Base-by-base conservation (phyloP, 2,888 invertebrate species). In the Drosophila subsilvestris region DNA sequence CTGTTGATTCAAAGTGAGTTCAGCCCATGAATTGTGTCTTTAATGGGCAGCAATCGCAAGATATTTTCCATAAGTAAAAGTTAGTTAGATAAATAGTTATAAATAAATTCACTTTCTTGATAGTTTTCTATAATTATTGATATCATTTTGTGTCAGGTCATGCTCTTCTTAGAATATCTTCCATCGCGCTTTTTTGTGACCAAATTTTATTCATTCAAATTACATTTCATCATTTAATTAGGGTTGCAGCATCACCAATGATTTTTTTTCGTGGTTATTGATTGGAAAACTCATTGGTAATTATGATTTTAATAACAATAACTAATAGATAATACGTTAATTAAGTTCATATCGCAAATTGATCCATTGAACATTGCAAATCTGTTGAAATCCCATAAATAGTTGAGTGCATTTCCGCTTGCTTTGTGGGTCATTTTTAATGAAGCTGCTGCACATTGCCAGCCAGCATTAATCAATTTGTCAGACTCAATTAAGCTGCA, bases 401-500 rank as follows among this genome's bases (percentile, higher is more conserved):
- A 32, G 25, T 48, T 45, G 51, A 18, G 5, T 54, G 62, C 49
- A 57, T 49, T 53, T 58, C 49, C 43, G 27, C 50, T 18, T 17
- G 25, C 37, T 51, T 45, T 27, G 45, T 51, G n/a, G 48, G 54
- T 27, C 20, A 50, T 51, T 50, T 29, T 55, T 10, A 63, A 59
- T 71, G 58, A 54, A 29, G 42, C 48, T 17, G 49, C 69, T 25
- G 20, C 27, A 37, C 53, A 71, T 18, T 14, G 37, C 56, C 56
- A n/a, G 22, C 25, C 27, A 32, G 17, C 25, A 48, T 71, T 63
- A 71, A 71, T 70, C 71, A 70, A 70, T 70, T 69, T 29, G 61
- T 43, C 55, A 60, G 69, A 53, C 69, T 45, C 55, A 61, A 68
- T 70, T 68, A 68, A 27, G 68, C 55, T 32, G 27, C 49, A 20